These are phyloP conservation scores for Hermodice carunculata DNA, from an alignment of 2,888 invertebrate species.

Conservation along the genomic window DNA sequence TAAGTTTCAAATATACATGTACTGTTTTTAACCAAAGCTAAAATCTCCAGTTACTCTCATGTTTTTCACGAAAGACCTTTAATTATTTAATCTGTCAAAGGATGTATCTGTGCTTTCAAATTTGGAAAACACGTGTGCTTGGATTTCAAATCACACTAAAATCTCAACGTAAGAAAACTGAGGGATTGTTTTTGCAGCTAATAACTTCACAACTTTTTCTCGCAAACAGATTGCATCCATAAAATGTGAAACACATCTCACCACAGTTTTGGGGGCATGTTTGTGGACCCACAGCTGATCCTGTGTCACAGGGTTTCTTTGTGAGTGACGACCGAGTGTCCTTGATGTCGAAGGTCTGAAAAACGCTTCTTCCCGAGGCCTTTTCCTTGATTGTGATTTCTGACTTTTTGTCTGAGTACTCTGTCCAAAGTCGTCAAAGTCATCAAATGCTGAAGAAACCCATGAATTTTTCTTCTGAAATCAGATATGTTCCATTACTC, in stretches of 20 bases:
- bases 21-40: too few relatives aligned
- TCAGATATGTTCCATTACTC: too few relatives aligned
- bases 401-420: neutral
- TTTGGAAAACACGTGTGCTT: too few relatives aligned
- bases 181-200: too few relatives aligned
- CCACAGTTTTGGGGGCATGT: constrained; percentile 23
- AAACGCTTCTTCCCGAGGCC: neutral
- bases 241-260: neutral
- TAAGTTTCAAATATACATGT: too few relatives aligned
- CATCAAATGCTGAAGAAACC: constrained; percentile 14
- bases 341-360: neutral
- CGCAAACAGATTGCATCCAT: too few relatives aligned
- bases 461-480: constrained; percentile 4
- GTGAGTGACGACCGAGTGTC: neutral
- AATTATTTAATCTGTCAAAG: too few relatives aligned
- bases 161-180: too few relatives aligned
- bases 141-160: too few relatives aligned
- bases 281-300: constrained; percentile 32
- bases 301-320: neutral
- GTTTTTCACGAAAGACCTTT: too few relatives aligned
- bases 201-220: too few relatives aligned
- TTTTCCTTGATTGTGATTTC: neutral
- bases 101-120: too few relatives aligned
- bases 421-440: constrained; percentile 14
- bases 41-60: neutral